Evolutionary conservation across 2,113 vertebrate genomes (phyloP), one percentile per base, ranked within the genome.

Genomic region (Glaucomys volans): DNA sequence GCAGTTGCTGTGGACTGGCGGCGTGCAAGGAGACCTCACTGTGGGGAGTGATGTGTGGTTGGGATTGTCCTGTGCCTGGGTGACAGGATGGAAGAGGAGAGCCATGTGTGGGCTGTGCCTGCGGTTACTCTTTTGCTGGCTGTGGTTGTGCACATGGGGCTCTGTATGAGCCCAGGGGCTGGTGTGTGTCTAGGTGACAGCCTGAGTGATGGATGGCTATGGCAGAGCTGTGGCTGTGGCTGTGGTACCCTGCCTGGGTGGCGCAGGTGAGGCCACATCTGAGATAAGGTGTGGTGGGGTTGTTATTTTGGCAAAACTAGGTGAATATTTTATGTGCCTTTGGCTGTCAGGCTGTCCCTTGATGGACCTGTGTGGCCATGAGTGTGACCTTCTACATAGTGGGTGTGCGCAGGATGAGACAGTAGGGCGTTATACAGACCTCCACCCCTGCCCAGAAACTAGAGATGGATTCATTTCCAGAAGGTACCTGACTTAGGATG

Each of bases 351-450:
- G 32, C 13, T 54, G 92, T 22, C 64, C 85, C 40, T 64, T 44
- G 7, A 2, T 47, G 40, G 77, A 22, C 3, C 40, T 37, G 22
- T 18, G 52, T 62, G 74, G 20, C 14, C 9, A 18, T 69, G 79
- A 87, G 47, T 47, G 62, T 18, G n/a, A 35, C 50, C 32, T 0
- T 66, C 72, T 24, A 2, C 24, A n/a, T 26, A 11, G 47, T 44
- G 66, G 24, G 42, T 20, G 18, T 47, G 44, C 52, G 18, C 26
- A 59, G 22, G 62, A 7, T 40, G 77, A 52, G 8, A 28, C 17
- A 17, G 8, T 35, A 6, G 32, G 16, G 6, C 30, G 42, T 44
- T 7, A 3, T 2, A 14, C 12, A 8, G 1, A 14, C 12, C 6
- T 2, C 32, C 12, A 62, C 2, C 57, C 17, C 67, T 13, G 44